Evolutionary conservation across 2,113 vertebrate genomes (phyloP).

Genomic region (Zeus faber): DNA sequence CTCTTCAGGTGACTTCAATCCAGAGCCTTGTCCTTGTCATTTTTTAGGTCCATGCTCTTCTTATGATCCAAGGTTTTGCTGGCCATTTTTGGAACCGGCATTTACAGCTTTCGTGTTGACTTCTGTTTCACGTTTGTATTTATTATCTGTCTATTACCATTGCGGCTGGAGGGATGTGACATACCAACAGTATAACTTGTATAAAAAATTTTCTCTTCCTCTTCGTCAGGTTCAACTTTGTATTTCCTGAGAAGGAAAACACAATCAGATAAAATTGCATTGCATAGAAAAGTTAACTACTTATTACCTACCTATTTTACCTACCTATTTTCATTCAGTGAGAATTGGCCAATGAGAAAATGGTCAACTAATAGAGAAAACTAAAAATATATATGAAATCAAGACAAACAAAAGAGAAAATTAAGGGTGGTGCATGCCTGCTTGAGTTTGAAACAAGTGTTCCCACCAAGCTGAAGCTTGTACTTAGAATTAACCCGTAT

Average conservation of each 20-base stretch:
- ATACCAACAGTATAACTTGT: constrained; percentile 58
- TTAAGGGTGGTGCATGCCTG: no score
- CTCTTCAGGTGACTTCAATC: constrained; percentile 83
- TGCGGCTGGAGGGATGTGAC: constrained; percentile 58
- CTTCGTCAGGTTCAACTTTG: constrained; percentile 70
- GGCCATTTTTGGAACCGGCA: constrained; percentile 76
- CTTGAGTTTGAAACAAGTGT: no score
- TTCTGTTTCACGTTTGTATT: constrained; percentile 66
- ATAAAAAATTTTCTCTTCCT: constrained; percentile 66
- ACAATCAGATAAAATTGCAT: constrained; percentile 35
- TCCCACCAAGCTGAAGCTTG: no score
- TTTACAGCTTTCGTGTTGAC: constrained; percentile 56
- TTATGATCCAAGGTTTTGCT: constrained; percentile 87
- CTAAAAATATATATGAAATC: no score
- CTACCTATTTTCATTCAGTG: no score
- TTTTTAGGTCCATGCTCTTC: constrained; percentile 93
- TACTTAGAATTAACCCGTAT: no score
- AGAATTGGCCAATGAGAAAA: no score
- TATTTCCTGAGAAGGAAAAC: constrained; percentile 66
- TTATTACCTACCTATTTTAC: no score
- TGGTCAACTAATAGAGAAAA: no score
- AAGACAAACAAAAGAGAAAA: no score
- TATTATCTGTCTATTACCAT: constrained; percentile 66
- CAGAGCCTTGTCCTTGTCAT: constrained; percentile 80
- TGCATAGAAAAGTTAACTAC: no score